A percentile compares a stretch with the other conserved stretches of the same genome.
Evolutionary conservation across 2,888 invertebrate species (phyloP).

Genomic region (Hofmannophila pseudospretella): DNA sequence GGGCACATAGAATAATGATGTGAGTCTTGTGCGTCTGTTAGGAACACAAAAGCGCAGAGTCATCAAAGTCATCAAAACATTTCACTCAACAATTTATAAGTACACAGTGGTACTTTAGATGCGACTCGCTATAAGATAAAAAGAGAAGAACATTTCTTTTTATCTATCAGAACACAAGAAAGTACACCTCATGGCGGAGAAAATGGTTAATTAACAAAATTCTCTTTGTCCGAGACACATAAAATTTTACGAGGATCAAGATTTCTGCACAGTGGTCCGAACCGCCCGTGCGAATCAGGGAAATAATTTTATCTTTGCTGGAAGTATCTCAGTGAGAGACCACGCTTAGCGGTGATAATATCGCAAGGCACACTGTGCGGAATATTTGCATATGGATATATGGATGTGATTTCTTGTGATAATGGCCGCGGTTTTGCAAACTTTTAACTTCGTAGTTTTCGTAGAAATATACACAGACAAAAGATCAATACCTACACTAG

Average conservation of each 20-base stretch:
- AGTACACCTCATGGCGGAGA: constrained; percentile 42
- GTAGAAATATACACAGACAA: too few species aligned
- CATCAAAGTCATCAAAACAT: too few species aligned
- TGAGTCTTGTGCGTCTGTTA: too few species aligned
- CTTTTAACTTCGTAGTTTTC: too few species aligned
- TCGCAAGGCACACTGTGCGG: neutral
- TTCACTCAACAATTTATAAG: too few species aligned
- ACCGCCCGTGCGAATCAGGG: constrained; percentile 35
- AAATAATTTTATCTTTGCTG: constrained; percentile 13
- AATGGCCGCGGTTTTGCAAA: too few species aligned
- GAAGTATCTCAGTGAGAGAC: neutral
- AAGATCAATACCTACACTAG: too few species aligned
- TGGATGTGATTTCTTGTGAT: too few species aligned
- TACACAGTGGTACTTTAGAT: constrained; percentile 48
- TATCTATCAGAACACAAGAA: constrained; percentile 62
- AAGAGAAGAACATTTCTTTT: constrained; percentile 31
- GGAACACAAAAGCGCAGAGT: too few species aligned
- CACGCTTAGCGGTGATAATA: neutral
- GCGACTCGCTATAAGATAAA: constrained; percentile 45
- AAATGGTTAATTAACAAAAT: constrained; percentile 74
- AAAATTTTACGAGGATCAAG: constrained; percentile 77
- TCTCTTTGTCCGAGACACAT: constrained; percentile 74
- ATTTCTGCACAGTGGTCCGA: constrained; percentile 49
- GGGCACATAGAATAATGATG: too few species aligned
- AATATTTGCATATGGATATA: neutral